Evolutionary conservation across 2,113 vertebrate species (phyloP).

Genomic region (Ginglymostoma cirratum): DNA sequence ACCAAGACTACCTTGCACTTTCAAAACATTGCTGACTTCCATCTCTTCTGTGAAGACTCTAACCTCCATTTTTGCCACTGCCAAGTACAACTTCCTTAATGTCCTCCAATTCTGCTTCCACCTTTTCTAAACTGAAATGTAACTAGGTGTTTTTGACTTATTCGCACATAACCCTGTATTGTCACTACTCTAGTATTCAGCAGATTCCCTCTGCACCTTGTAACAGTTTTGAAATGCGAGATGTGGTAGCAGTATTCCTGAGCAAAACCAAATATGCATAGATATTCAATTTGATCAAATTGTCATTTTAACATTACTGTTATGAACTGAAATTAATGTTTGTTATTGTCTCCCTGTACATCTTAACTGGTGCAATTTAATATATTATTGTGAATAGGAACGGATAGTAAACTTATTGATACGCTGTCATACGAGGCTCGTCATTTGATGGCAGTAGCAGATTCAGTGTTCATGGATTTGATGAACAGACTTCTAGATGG

Average conservation of each 20-base stretch:
- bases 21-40: not conserved
- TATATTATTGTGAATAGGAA: conserved; percentile 49
- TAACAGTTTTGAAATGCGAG: not conserved
- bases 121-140: not conserved
- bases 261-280: not conserved
- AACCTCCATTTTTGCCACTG: not conserved
- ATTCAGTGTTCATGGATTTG: conserved; percentile 54
- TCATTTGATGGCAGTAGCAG: conserved; percentile 51
- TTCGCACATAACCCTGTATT: not conserved
- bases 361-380: not conserved
- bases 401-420: conserved; percentile 52
- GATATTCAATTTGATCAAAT: not conserved
- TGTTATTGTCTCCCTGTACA: no score
- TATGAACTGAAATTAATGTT: not conserved
- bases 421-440: conserved; percentile 56
- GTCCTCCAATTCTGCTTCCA: not conserved
- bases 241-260: not conserved
- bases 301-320: conserved; percentile 30
- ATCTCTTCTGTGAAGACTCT: not conserved
- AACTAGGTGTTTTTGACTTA: not conserved
- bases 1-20: not conserved
- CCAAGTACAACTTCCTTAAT: not conserved
- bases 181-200: not conserved
- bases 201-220: not conserved
- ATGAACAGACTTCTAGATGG: conserved; percentile 47